Conservation (phyloP, 2,797 vertebrate genomes). For the Pogoniulus pusillus region DNA sequence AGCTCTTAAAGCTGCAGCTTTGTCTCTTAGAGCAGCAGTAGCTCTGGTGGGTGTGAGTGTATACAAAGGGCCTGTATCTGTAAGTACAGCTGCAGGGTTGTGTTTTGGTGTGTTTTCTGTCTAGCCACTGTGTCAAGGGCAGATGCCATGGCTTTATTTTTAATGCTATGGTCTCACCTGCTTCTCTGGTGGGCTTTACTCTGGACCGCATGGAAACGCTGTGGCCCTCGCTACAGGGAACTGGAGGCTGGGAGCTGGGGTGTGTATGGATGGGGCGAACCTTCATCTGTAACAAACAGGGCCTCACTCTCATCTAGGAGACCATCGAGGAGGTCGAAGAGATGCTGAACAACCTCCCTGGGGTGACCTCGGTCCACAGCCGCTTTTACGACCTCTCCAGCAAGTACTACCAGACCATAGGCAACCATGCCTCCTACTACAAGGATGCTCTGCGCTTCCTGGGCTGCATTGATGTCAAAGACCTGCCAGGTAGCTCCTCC, state of each 20-base stretch:
- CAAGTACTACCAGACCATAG: slow-evolving; percentile 96
- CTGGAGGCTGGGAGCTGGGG: too few relatives aligned
- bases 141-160: neutral
- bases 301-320: slow-evolving; percentile 74
- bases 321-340: slow-evolving; percentile 94
- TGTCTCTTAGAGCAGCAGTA: neutral
- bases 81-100: neutral
- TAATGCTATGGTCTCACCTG: neutral
- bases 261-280: rapidly evolving
- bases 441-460: slow-evolving; percentile 94
- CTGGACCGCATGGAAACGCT: neutral
- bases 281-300: neutral
- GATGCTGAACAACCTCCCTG: slow-evolving; percentile 88
- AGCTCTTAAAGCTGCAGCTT: neutral
- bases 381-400: slow-evolving; percentile 97
- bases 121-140: neutral
- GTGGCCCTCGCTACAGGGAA: rapidly evolving
- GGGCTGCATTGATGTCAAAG: slow-evolving; percentile 93
- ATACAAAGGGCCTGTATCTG: rapidly evolving
- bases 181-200: neutral
- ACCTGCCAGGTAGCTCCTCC: slow-evolving; percentile 84
- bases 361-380: slow-evolving; percentile 94
- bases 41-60: neutral
- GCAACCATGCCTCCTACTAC: slow-evolving; percentile 94
- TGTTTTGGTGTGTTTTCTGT: neutral